Evolutionary conservation across 2,113 vertebrate species (phyloP).

Genomic region (Epinephelus lanceolatus): DNA sequence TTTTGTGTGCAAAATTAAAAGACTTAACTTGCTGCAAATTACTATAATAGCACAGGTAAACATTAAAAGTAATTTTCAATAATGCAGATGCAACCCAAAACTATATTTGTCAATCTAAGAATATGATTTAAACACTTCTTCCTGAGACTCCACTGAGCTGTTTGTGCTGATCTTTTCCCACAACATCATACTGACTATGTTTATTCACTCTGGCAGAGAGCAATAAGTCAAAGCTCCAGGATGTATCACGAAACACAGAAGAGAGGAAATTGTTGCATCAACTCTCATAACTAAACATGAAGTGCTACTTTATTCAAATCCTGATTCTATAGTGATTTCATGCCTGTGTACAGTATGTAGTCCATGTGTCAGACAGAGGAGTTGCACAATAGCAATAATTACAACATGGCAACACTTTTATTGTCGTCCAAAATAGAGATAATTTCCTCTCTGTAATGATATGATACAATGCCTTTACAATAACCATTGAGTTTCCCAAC

Average conservation of each 20-base stretch:
- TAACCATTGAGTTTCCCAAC: slow-evolving; percentile 63
- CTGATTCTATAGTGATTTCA: slow-evolving; percentile 41
- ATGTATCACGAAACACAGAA: slow-evolving; percentile 19
- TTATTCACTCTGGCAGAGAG: slow-evolving; percentile 45
- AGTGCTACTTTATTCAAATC: slow-evolving; percentile 38
- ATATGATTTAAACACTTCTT: slow-evolving; percentile 23
- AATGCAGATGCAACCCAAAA: background rate
- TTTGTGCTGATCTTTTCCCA: slow-evolving; percentile 42
- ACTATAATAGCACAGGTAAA: background rate
- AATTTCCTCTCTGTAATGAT: slow-evolving; percentile 68
- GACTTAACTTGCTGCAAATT: background rate
- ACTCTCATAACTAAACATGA: slow-evolving; percentile 22
- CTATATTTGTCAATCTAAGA: slow-evolving; percentile 11
- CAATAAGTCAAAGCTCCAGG: slow-evolving; percentile 55
- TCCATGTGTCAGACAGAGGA: slow-evolving; percentile 38
- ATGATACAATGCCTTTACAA: slow-evolving; percentile 59
- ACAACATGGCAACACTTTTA: slow-evolving; percentile 64
- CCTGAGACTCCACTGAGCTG: slow-evolving; percentile 9
- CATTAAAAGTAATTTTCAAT: background rate
- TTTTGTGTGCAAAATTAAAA: background rate
- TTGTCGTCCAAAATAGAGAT: slow-evolving; percentile 74
- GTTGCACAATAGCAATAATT: slow-evolving; percentile 70
- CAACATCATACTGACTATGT: slow-evolving; percentile 23
- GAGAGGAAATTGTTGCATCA: slow-evolving; percentile 47
- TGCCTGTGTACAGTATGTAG: slow-evolving; percentile 14